A percentile compares a stretch with the other conserved stretches of the same genome.
Conservation (phyloP, 2,888 invertebrate genomes). For the Myopa testacea region DNA sequence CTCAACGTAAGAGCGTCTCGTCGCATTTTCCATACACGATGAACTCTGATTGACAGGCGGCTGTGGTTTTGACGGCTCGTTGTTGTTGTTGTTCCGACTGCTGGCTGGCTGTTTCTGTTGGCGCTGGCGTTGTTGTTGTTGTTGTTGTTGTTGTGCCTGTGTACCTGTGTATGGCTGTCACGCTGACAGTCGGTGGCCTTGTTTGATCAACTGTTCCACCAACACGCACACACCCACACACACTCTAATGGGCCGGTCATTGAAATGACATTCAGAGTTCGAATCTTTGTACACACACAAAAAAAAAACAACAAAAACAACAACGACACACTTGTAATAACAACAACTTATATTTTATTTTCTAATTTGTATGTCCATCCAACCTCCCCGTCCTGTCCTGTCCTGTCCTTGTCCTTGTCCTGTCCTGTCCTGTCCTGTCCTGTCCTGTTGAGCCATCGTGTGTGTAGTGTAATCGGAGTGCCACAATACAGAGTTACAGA, state of each 20-base stretch:
- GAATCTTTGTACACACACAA: slow-evolving; percentile 3
- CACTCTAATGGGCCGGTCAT: neutral
- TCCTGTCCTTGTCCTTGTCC: too few species aligned
- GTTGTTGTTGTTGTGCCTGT: neutral
- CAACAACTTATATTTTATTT: neutral
- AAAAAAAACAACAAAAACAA: neutral
- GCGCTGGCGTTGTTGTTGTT: neutral
- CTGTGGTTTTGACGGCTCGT: slow-evolving; percentile 2
- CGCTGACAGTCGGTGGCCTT: slow-evolving; percentile 9
- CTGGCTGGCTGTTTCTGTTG: neutral
- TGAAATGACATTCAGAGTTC: slow-evolving; percentile 19
- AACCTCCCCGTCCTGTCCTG: too few species aligned
- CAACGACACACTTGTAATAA: neutral
- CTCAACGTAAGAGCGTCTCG: neutral
- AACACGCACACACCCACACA: neutral
- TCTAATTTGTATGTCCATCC: slow-evolving; percentile 5
- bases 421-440: neutral
- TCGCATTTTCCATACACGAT: slow-evolving; percentile 31
- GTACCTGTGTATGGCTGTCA: slow-evolving; percentile 17
- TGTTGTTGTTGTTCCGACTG: neutral
- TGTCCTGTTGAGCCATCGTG: neutral
- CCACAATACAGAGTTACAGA: too few species aligned
- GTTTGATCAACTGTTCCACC: slow-evolving; percentile 7
- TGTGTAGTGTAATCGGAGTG: neutral
- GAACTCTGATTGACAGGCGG: slow-evolving; percentile 31